Percentiles rank a stretch among this genome's conserved stretches.
phyloP scores from a whole-genome alignment of 1,140 invertebrate genomes.

The Drosophila seguyi region DNA sequence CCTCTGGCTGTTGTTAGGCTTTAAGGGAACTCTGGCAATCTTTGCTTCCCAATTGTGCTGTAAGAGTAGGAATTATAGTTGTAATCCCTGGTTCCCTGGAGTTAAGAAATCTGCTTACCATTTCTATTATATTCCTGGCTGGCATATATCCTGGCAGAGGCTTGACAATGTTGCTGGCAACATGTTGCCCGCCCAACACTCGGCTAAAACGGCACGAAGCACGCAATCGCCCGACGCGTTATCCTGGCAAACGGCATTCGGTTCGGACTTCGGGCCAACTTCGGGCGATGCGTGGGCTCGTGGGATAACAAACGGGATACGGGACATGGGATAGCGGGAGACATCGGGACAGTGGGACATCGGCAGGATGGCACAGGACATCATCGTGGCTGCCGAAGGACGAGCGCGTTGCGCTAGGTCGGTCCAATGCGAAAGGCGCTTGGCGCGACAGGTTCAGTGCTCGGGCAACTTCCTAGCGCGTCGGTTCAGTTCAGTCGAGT shows the following conservation, averaged over 20 bases:
- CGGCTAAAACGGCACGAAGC: background rate
- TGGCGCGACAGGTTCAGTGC: constrained; percentile 71
- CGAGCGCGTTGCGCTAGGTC: constrained; percentile 64
- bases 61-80: too few species aligned
- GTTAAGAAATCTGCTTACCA: background rate
- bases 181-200: constrained; percentile 41
- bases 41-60: background rate
- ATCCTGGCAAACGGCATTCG: constrained; percentile 15
- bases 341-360: constrained; percentile 20
- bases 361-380: constrained; percentile 25
- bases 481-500: constrained; percentile 63
- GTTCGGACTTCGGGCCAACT: constrained; percentile 13
- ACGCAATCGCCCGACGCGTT: background rate
- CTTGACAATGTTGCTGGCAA: constrained; percentile 28
- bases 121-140: background rate
- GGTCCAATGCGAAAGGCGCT: constrained; percentile 71
- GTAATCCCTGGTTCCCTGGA: too few species aligned
- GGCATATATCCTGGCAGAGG: background rate
- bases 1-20: background rate
- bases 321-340: constrained; percentile 1
- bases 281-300: constrained; percentile 12
- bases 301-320: background rate
- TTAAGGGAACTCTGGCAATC: background rate
- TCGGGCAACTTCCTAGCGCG: constrained; percentile 81
- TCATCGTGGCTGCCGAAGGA: constrained; percentile 45